Evolutionary conservation across 2,888 invertebrate genomes (phyloP), one percentile per base, ranked within the genome.

Genomic region (Perithous albicinctus): DNA sequence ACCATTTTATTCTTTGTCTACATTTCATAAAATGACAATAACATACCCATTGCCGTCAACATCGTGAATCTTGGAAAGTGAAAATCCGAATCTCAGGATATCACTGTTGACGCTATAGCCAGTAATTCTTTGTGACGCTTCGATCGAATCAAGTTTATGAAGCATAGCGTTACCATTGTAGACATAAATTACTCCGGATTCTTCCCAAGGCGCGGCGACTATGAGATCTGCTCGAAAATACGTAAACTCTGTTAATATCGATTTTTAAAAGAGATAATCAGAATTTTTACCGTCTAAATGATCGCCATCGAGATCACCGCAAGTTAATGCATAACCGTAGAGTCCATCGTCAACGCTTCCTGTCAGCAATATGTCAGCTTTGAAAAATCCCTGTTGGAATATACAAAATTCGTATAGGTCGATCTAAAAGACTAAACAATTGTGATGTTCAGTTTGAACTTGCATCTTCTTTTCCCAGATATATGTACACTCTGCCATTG

Each of bases 221-320:
- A 91, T 88, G 54, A 92, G 78, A 80, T 92, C 92, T 92, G 7
- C 32, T 0, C 54, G n/a, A 6, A 51, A 51, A 23, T 51, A 7
- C 10, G 23, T 2, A 29, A 54, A 1, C 0, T 3, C 12, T 20
- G 20, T 20, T 7, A 7, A 15, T 56, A 1, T 18, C 10, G 32
- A 29, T 29, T 26, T 15, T 2, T 46, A 2, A 18, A 18, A 8
- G 1, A 10, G 51, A 23, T 41, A 8, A 32, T 26, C 26, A 3
- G 7, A 5, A 29, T n/a, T 20, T n/a, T 41, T 88, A 95, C 95
- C 95, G 85, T 93, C 93, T 72, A 86, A 95, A 51, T 94, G 94
- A 90, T 95, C 95, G 78, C 91, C 91, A 88, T 95, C 95, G 63
- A 95, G 91, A 89, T 95, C 95, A 2, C 94, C 91, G 15, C 87